These are phyloP conservation scores for Diachrysia chrysitis DNA, from an alignment of 2,888 invertebrate genomes.

Conservation along the genomic window DNA sequence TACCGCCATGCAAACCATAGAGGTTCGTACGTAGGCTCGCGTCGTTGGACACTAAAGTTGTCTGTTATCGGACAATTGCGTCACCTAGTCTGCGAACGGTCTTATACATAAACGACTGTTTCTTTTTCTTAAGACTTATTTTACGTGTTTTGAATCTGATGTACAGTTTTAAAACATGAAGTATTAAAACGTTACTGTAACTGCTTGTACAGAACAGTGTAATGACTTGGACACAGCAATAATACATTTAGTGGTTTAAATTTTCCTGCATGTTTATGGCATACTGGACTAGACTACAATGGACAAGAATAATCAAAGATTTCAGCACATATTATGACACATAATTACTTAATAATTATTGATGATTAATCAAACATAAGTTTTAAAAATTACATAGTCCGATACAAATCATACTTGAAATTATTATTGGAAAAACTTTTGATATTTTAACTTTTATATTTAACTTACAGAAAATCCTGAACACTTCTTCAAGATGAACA, in stretches of 20 bases:
- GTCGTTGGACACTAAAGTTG: no score
- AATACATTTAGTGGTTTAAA: neutral
- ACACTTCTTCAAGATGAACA: conserved; percentile 62
- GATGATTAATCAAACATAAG: no score
- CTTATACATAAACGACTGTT: neutral
- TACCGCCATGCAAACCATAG: no score
- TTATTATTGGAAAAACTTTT: neutral
- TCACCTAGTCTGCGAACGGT: neutral
- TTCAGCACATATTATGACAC: neutral
- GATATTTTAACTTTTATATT: neutral
- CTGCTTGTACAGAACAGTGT: neutral
- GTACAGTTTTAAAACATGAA: neutral
- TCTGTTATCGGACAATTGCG: no score
- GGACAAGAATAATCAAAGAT: conserved; percentile 1
- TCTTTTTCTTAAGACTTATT: neutral
- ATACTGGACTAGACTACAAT: neutral
- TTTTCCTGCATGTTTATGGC: neutral
- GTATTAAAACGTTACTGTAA: neutral
- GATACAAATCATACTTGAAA: neutral
- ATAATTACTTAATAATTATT: no score
- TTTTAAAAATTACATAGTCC: no score
- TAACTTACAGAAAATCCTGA: conserved; percentile 60
- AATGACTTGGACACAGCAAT: neutral
- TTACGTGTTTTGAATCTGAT: neutral
- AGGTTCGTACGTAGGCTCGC: no score